Evolutionary conservation across 2,113 vertebrate species (phyloP), one percentile per base, ranked within the genome.

Genomic region (Limanda limanda): DNA sequence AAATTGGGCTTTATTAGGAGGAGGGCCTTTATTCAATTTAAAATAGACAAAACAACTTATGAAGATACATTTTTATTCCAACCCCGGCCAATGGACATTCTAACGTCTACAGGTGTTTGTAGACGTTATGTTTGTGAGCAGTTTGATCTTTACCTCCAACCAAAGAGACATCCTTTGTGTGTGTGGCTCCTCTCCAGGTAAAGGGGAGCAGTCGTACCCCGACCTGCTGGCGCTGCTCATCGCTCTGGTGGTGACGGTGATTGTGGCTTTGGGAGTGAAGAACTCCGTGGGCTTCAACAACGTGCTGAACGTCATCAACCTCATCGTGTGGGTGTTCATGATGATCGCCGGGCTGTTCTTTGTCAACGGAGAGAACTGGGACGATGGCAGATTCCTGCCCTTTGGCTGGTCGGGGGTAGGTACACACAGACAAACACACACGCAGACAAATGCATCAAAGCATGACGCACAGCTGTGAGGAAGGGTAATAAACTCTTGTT

Each of bases 281-380:
- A 99, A 99, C 79, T 99, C 98, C 0, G 96, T 99, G 84, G 96
- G 97, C 42, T 95, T 99, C 93, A 99, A 99, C 94, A 99, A 99
- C 0, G 92, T 95, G 24, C 95, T 99, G 82, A 99, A 99, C 0
- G 92, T 98, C 76, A 95, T 99, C 82, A 99, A 99, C 87, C 88
- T 99, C 89, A 91, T 94, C 0, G 98, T 98, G 40, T 99, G 97
- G 98, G 86, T 97, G 78, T 99, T 99, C 93, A 97, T 99, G 91
- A 97, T 99, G 96, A 95, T 99, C 1, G 96, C 97, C 0, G 97
- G 97, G 18, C 95, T 97, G 68, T 97, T 98, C 92, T 99, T 98
- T 14, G 88, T 98, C 87, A 96, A 94, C n/a, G 94, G 95, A 21
- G 94, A 96, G 81, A 96, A 99, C 92, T 99, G 98, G 98, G 95